Base-by-base conservation (phyloP, 1,140 invertebrate genomes). In the Galleria mellonella region DNA sequence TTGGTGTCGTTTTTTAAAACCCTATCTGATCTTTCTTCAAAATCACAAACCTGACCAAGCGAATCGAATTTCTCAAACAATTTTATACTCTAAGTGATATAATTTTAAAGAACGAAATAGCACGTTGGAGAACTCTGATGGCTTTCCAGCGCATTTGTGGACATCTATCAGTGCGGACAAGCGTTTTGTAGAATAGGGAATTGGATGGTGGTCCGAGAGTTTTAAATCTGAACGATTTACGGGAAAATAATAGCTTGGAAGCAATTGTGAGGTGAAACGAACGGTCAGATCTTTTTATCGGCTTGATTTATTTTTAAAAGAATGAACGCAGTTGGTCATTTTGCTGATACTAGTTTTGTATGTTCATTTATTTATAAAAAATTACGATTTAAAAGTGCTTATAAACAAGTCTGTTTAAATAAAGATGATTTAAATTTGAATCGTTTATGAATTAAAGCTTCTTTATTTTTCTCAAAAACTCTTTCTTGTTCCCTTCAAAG, bases 81-180 rank as follows among this genome's bases (percentile, higher is more conserved):
- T 38, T 44, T 50, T 48, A 5, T 32, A 62, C 49, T 44, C 50
- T 64, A 37, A 40, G 9, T 27, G 29, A 31, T 35, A 14, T 50
- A 27, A 35, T 32, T 17, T n/a, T 39, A 14, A 4, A 9, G 11
- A 15, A 15, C 17, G 14, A 28, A 10, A 14, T 49, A 31, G 33
- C 6, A 37, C 2, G 17, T 23, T 17, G 15, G 8, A 17, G n/a
- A 46, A 48, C 43, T 30, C 56, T 48, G 52, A 46, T 48, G 56
- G 56, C 60, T 62, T 55, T 60, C 59, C 61, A 51, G 52, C 57
- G 61, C 62, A 55, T 72, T 55, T 60, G 62, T 51, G 69, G 72
- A 52, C 63, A 83, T 83, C 68, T 64, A 75, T 83, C 74, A 73
- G 64, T 54, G 71, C 63, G 71, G 76, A 75, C 74, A 71, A 76